Evolutionary conservation across 2,797 vertebrate genomes (phyloP), one percentile per base, ranked within the genome.

Genomic region (Channallabes apus): DNA sequence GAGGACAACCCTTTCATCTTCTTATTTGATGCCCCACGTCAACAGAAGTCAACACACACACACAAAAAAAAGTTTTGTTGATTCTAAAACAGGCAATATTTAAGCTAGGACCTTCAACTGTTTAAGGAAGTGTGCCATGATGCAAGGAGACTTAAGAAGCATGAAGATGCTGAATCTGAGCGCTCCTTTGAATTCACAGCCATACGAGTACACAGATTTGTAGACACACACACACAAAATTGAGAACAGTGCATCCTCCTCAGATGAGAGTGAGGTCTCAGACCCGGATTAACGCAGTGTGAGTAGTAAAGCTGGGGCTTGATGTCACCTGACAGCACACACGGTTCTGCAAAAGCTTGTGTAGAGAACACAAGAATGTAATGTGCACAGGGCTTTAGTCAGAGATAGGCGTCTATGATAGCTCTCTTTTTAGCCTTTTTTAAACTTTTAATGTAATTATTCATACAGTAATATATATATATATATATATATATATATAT

Each of bases 141-240:
- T 93, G 89, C 91, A 90, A 89, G 90, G 73, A 91, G 92, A 93
- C 91, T 87, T 82, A 62, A 82, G 87, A 88, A 93, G 90, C 85
- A 89, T 87, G 89, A 86, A 86, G 90, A 93, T 84, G 72, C 79
- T 65, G 78, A 81, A 78, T 84, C 78, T 78, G 88, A 93, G 90
- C 89, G 91, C 92, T 90, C 92, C 79, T 88, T 89, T 59, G 80
- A 91, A 92, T 91, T 91, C 92, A 94, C 93, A 95, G 94, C 94
- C 94, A 95, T 94, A 94, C 90, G 91, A 89, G 90, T 72, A 89
- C 81, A 86, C 83, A 88, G 89, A 87, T 82, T 87, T 82, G 86
- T 78, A 82, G 73, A 87, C 12, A 82, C 27, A 78, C 79, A 84
- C 71, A 86, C 85, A 89, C 81, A 91, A 68, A 85, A 61, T n/a